A percentile compares a stretch with the other conserved stretches of the same genome.
Conservation (phyloP, 2,888 invertebrate species). For the Caenorhabditis sp. region DNA sequence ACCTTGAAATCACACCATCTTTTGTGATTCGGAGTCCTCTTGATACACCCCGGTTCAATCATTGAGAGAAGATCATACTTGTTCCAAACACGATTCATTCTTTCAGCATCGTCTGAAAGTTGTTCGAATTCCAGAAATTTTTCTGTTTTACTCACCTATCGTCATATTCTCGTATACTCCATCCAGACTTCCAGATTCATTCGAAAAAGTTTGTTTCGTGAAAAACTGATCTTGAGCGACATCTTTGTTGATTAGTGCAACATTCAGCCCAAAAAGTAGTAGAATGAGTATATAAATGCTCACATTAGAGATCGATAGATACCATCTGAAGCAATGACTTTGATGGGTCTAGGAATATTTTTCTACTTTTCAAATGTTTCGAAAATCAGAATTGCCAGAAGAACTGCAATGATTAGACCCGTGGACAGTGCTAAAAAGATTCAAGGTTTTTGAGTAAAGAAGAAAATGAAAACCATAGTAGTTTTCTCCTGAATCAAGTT, state of each 20-base stretch:
- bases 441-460: no score
- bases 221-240: constrained; percentile 4
- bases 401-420: constrained; percentile 3
- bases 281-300: not conserved
- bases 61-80: constrained; percentile 7
- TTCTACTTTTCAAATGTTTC: constrained; percentile 22
- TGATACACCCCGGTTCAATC: not conserved
- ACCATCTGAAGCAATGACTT: constrained; percentile 2
- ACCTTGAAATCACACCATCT: constrained; percentile 26
- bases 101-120: constrained; percentile 24
- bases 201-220: not conserved
- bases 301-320: constrained; percentile 13
- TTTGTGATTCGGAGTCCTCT: not conserved
- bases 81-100: constrained; percentile 5
- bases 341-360: not conserved
- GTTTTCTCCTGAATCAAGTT: constrained; percentile 1
- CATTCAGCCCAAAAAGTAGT: not conserved
- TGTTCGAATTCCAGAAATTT: no score
- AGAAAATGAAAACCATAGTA: not conserved
- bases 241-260: constrained; percentile 4
- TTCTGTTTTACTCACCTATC: not conserved
- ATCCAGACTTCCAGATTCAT: not conserved
- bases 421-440: constrained; percentile 22
- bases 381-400: constrained; percentile 16
- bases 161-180: constrained; percentile 16